Conservation (phyloP, 2,797 vertebrate genomes). For the Neomorphus geoffroyi region DNA sequence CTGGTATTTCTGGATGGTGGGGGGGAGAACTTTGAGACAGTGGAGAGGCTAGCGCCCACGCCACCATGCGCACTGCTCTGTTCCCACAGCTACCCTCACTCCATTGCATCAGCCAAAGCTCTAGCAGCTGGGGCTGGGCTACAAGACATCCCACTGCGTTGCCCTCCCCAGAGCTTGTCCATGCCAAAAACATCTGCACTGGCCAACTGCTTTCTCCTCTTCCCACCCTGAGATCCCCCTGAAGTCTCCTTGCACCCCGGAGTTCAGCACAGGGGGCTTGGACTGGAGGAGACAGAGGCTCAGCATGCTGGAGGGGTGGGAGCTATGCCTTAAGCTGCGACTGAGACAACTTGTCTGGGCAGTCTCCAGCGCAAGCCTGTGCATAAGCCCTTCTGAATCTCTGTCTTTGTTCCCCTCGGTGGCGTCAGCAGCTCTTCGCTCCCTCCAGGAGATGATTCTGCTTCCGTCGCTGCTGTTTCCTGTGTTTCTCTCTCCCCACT, state of each 20-base stretch:
- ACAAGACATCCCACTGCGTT: neutral
- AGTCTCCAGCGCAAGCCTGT: neutral
- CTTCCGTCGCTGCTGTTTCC: constrained; percentile 62
- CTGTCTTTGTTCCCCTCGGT: constrained; percentile 44
- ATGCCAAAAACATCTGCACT: neutral
- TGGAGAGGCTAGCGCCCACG: neutral
- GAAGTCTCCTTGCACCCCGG: neutral
- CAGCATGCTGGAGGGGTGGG: rapidly evolving
- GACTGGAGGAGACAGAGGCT: neutral
- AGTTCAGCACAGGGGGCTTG: rapidly evolving
- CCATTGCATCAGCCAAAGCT: neutral
- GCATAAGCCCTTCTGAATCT: constrained; percentile 37
- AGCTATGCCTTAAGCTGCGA: neutral
- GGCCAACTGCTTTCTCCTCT: neutral
- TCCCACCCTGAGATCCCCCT: rapidly evolving
- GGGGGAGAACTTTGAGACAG: neutral
- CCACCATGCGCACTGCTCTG: neutral
- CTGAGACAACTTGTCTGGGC: neutral
- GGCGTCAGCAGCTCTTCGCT: constrained; percentile 46
- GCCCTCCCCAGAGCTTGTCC: neutral
- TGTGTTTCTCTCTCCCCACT: constrained; percentile 61
- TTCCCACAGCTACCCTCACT: neutral
- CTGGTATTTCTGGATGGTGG: neutral
- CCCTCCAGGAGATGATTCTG: constrained; percentile 69
- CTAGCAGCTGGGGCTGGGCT: neutral